Percentiles rank a stretch among this genome's conserved stretches.
Conservation (phyloP, 2,888 invertebrate genomes). For the Apodemia hepburni region DNA sequence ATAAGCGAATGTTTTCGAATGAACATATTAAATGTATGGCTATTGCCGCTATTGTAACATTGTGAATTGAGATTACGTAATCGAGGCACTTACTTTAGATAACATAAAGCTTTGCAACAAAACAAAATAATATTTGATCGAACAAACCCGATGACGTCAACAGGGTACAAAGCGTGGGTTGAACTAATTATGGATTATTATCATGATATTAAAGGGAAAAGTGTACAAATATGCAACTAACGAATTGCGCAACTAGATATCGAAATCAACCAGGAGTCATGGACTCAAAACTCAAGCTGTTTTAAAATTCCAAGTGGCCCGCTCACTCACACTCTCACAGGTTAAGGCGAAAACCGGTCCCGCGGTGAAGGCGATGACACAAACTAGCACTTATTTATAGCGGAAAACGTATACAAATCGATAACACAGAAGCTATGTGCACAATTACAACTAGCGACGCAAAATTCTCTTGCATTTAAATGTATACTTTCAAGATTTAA, state of each 20-base stretch:
- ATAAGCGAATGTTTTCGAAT: neutral
- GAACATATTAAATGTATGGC: constrained; percentile 1
- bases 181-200: constrained; percentile 35
- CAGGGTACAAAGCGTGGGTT: constrained; percentile 34
- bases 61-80: constrained; percentile 14
- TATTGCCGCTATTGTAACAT: neutral
- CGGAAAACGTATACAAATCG: constrained; percentile 73
- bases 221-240: constrained; percentile 31
- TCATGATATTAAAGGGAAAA: constrained; percentile 25
- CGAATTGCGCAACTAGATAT: constrained; percentile 56
- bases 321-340: constrained; percentile 50
- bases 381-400: constrained; percentile 74
- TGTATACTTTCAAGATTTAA: constrained; percentile 37
- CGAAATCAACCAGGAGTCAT: constrained; percentile 36
- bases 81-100: constrained; percentile 3
- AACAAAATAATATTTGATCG: constrained; percentile 29
- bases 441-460: constrained; percentile 41
- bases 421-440: constrained; percentile 55
- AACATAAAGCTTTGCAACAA: constrained; percentile 17
- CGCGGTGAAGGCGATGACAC: constrained; percentile 56
- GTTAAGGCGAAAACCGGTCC: constrained; percentile 67
- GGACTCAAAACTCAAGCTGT: constrained; percentile 35
- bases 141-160: constrained; percentile 43
- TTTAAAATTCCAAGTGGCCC: constrained; percentile 40
- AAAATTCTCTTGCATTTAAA: constrained; percentile 38